Conservation (phyloP, 1,140 invertebrate species). For the Caenorhabditis inopinata region DNA sequence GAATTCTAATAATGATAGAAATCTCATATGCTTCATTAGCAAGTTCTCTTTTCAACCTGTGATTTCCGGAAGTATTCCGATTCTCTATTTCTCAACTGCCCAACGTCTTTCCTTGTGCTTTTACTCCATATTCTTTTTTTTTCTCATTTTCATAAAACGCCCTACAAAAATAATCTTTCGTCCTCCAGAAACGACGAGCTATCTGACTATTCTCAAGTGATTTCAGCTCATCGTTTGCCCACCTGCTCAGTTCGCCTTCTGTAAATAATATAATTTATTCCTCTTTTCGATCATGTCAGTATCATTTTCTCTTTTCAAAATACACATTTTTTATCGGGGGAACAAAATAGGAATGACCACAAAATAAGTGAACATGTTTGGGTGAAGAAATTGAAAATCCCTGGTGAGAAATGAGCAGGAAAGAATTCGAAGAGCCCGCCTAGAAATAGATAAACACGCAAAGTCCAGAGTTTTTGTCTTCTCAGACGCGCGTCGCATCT, state of each 20-base stretch:
- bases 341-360: background rate
- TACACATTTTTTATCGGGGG: background rate
- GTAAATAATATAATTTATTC: background rate
- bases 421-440: background rate
- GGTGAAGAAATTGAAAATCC: background rate
- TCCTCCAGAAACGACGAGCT: background rate
- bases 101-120: constrained; percentile 11
- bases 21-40: background rate
- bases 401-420: background rate
- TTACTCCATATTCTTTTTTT: background rate
- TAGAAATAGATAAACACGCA: background rate
- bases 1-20: no score
- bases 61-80: no score
- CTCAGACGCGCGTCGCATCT: constrained; percentile 9
- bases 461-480: no score
- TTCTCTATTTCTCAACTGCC: constrained; percentile 3
- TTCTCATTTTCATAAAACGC: background rate
- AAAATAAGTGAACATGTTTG: background rate
- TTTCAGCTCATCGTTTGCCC: constrained; percentile 29
- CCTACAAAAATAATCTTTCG: background rate
- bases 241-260: constrained; percentile 32
- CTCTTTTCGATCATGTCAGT: background rate
- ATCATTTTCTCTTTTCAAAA: background rate
- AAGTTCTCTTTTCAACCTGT: background rate
- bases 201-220: constrained; percentile 12